These are phyloP conservation scores for Tetranychus cinnabarinus DNA, from an alignment of 1,140 invertebrate species.

Conservation along the genomic window DNA sequence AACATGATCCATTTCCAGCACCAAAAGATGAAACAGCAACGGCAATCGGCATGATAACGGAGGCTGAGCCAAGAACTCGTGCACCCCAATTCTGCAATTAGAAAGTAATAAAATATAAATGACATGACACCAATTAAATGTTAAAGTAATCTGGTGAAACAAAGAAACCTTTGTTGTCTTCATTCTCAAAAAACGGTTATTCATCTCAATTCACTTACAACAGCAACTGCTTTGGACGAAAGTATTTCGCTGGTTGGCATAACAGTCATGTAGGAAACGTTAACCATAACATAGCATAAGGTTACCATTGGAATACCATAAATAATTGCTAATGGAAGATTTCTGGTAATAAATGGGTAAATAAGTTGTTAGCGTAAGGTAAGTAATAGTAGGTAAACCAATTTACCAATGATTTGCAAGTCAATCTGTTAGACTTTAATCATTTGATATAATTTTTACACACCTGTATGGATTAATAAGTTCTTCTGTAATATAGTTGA, in stretches of 20 bases:
- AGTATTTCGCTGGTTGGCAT: constrained; percentile 53
- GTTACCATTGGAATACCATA: constrained; percentile 72
- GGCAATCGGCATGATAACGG: constrained; percentile 21
- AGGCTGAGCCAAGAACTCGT: constrained; percentile 17
- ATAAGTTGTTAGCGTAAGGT: neutral
- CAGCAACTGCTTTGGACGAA: constrained; percentile 55
- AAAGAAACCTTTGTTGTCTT: neutral
- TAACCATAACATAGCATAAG: constrained; percentile 63
- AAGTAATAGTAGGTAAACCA: neutral
- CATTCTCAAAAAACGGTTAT: neutral
- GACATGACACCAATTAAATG: neutral
- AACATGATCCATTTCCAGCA: constrained; percentile 21
- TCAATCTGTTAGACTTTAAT: neutral
- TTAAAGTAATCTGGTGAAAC: neutral
- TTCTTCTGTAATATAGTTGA: constrained; percentile 97
- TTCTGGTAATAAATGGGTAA: constrained; percentile 29
- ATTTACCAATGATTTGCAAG: neutral
- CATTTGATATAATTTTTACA: constrained; percentile 2
- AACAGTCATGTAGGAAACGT: constrained; percentile 73
- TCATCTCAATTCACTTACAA: constrained; percentile 32
- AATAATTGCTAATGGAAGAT: constrained; percentile 69
- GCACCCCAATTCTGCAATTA: constrained; percentile 17
- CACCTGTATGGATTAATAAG: constrained; percentile 86
- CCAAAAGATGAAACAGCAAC: constrained; percentile 24
- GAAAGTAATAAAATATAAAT: neutral